phyloP scores from a whole-genome alignment of 2,888 invertebrate genomes.

The Melieria picta region DNA sequence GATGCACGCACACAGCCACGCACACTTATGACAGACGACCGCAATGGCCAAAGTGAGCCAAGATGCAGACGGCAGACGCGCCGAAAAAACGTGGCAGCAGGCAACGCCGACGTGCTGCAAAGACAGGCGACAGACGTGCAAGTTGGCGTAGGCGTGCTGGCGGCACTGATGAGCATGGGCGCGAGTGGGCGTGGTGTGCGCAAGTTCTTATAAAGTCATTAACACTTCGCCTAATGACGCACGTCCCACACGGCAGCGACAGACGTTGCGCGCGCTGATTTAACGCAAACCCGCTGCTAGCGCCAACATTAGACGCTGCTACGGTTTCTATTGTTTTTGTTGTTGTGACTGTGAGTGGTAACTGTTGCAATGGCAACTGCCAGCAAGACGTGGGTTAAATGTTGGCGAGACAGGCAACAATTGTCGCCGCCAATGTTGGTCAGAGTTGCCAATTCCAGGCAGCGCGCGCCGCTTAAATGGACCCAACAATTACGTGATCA shows the following conservation, averaged over 20 bases:
- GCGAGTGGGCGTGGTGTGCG: slow-evolving; percentile 11
- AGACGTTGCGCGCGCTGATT: slow-evolving; percentile 20
- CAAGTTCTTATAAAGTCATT: slow-evolving; percentile 44
- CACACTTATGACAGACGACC: too few relatives aligned
- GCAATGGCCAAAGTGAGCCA: too few relatives aligned
- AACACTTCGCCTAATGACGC: slow-evolving; percentile 37
- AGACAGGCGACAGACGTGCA: not conserved
- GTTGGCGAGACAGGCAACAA: too few relatives aligned
- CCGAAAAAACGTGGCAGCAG: too few relatives aligned
- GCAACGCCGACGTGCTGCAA: not conserved
- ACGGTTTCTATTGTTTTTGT: not conserved
- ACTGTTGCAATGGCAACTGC: not conserved
- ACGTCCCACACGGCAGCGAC: slow-evolving; percentile 4
- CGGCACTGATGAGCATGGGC: not conserved
- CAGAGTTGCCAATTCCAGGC: too few relatives aligned
- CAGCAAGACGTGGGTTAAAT: too few relatives aligned
- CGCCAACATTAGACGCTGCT: not conserved
- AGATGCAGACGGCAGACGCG: too few relatives aligned
- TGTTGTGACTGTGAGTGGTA: not conserved
- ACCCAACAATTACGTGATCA: slow-evolving; percentile 9
- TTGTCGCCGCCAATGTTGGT: too few relatives aligned
- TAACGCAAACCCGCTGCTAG: not conserved
- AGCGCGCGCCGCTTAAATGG: too few relatives aligned
- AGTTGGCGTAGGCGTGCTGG: slow-evolving; percentile 13
- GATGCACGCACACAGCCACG: too few relatives aligned